A percentile compares a stretch with the other conserved stretches of the same genome.
phyloP scores from a whole-genome alignment of 2,113 vertebrate genomes.

The Malurus cyaneus region DNA sequence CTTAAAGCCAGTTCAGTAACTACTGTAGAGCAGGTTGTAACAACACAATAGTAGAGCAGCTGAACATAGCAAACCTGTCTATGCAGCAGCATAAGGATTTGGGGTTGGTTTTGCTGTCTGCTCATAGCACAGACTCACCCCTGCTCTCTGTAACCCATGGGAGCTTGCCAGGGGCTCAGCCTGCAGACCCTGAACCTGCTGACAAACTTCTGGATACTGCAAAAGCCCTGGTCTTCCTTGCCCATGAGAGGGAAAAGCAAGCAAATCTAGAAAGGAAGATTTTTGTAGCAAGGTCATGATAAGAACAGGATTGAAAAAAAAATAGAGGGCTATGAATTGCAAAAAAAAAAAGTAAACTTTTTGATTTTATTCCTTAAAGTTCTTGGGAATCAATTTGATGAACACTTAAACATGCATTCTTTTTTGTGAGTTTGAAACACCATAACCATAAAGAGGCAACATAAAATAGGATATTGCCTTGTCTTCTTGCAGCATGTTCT shows the following conservation, averaged over 20 bases:
- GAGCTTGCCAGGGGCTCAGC: background rate
- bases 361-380: background rate
- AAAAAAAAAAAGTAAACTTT: background rate
- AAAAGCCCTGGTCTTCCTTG: background rate
- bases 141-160: background rate
- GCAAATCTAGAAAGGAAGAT: background rate
- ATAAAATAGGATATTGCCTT: background rate
- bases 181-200: background rate
- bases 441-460: background rate
- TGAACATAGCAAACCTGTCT: background rate
- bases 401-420: background rate
- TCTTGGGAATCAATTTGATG: background rate
- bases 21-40: background rate
- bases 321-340: background rate
- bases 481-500: background rate
- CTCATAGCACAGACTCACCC: background rate
- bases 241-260: background rate
- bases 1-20: background rate
- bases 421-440: background rate
- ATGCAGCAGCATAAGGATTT: background rate
- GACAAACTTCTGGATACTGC: background rate
- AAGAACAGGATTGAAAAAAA: background rate
- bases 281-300: background rate
- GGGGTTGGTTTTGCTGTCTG: background rate
- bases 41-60: background rate